Base-by-base conservation (phyloP, 1,140 invertebrate genomes). In the Drosophila pectinifera region DNA sequence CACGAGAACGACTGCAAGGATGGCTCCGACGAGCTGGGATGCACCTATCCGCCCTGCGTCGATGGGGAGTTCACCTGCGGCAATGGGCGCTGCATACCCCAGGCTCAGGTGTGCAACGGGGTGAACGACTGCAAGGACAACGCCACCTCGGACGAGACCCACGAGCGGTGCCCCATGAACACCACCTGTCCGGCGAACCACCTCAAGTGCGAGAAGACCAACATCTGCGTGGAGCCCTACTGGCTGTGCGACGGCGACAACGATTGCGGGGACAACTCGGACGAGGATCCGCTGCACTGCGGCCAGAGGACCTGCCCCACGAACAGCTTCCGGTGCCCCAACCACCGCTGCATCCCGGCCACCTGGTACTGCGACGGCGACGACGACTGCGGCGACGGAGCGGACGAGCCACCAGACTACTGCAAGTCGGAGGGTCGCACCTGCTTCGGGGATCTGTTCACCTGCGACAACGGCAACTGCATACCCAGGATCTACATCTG, bases 401-500 rank as follows among this genome's bases (percentile, higher is more conserved):
- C 96, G 7, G 97, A 98, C 84, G 97, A 98, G 92, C 97, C 97
- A 1, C 96, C 96, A 79, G 96, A 96, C 82, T 98, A 98, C 91
- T 98, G 97, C 88, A 97, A 97, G 80, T 97, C 96, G 14, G 97
- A 98, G 91, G 97, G 97, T n/a, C 94, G 97, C 74, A 98, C 97
- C 1, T 99, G 98, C 91, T 98, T 98, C 77, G 97, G 98, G 0
- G 98, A 98, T 92, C 93, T 98, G 0, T 99, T 99, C 86, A 98
- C 98, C 0, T 99, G 98, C 88, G 97, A 97, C 82, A 99, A 99
- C 93, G 98, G 98, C 6, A 98, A 98, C 85, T 99, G 98, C 91
- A 98, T 99, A 73, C 97, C 97, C 0, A 94, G 97, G 64, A 98
- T 97, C 67, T 99, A 99, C 92, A 97, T 98, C n/a, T 99, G 99